phyloP scores from a whole-genome alignment of 2,888 invertebrate species.

The Quadroppia sp. region DNA sequence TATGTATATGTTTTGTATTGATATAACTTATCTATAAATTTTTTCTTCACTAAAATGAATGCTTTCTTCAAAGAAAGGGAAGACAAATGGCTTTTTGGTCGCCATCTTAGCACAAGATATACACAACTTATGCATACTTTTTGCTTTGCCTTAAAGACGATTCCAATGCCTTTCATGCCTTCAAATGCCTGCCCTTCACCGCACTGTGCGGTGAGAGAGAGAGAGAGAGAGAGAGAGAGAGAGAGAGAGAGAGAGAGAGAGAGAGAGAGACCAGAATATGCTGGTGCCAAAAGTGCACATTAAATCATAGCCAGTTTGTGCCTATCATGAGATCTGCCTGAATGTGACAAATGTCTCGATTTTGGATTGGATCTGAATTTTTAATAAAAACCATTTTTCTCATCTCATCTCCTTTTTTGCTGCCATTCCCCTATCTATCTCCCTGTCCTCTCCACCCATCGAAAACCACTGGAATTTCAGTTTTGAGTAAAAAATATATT shows the following conservation, averaged over 20 bases:
- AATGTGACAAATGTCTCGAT: slow-evolving; percentile 27
- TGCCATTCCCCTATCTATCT: background rate
- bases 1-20: background rate
- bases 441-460: background rate
- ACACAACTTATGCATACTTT: background rate
- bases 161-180: no score
- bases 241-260: background rate
- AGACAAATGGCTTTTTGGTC: slow-evolving; percentile 18
- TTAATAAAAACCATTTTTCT: background rate
- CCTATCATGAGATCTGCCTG: background rate
- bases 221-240: background rate
- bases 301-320: background rate
- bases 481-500: background rate
- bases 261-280: no score
- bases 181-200: slow-evolving; percentile 6
- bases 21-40: background rate
- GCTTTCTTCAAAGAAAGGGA: background rate
- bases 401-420: slow-evolving; percentile 3
- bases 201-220: background rate
- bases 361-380: slow-evolving; percentile 17
- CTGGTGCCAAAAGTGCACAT: slow-evolving; percentile 7
- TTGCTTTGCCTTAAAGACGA: background rate
- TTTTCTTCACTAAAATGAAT: slow-evolving; percentile 11
- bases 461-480: slow-evolving; percentile 14
- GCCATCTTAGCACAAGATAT: slow-evolving; percentile 16